Conservation (phyloP, 2,797 vertebrate genomes). For the Sebastes hubbsi region DNA sequence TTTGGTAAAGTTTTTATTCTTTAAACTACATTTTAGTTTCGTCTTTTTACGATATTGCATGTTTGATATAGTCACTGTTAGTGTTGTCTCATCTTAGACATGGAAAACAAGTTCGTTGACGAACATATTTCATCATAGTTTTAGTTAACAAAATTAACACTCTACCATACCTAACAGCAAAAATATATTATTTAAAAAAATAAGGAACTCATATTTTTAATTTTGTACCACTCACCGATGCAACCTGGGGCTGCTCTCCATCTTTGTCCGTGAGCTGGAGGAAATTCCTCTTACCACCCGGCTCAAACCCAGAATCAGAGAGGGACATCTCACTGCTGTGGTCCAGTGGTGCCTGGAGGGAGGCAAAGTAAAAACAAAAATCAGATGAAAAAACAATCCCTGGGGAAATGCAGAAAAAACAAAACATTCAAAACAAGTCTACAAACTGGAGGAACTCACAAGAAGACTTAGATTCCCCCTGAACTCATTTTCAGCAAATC, state of each 20-base stretch:
- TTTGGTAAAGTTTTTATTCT: no score
- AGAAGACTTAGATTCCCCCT: slow-evolving; percentile 26
- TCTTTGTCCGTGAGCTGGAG: slow-evolving; percentile 95
- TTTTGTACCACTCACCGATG: slow-evolving; percentile 82
- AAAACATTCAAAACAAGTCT: background rate
- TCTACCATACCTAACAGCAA: fast-evolving
- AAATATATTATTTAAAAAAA: background rate
- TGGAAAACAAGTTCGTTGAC: no score
- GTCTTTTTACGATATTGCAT: no score
- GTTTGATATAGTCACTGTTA: no score
- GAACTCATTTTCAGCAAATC: slow-evolving; percentile 48
- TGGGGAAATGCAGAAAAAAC: background rate
- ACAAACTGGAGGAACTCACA: slow-evolving; percentile 35
- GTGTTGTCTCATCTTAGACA: fast-evolving
- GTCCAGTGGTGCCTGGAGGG: slow-evolving; percentile 86
- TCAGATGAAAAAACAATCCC: background rate
- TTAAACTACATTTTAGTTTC: no score
- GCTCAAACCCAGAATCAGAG: slow-evolving; percentile 92
- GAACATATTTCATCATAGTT: no score
- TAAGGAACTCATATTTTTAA: background rate
- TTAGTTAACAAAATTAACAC: background rate
- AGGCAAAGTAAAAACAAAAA: background rate
- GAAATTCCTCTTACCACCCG: slow-evolving; percentile 96
- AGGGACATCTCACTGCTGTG: slow-evolving; percentile 91
- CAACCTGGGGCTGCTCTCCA: slow-evolving; percentile 93